Percentiles rank a stretch among this genome's conserved stretches.
Conservation (phyloP, 1,140 invertebrate genomes). For the Dinothrombium tinctorium region DNA sequence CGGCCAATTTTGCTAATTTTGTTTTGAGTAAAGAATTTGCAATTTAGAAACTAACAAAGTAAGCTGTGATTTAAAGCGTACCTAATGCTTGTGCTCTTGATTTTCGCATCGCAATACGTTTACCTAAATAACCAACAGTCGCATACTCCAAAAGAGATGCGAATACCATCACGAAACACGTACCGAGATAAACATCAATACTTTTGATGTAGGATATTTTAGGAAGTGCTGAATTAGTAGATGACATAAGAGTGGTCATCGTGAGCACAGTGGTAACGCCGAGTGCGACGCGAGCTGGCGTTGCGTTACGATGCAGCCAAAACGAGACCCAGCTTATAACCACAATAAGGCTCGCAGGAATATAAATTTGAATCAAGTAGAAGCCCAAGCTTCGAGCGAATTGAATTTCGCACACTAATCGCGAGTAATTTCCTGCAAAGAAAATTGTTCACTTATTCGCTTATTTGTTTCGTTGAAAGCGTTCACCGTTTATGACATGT, state of each 20-base stretch:
- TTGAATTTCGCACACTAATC: conserved; percentile 88
- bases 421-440: conserved; percentile 74
- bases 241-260: conserved; percentile 28
- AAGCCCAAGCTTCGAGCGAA: conserved; percentile 95
- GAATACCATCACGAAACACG: conserved; percentile 22
- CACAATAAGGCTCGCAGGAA: conserved; percentile 91
- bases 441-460: too few relatives aligned
- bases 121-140: conserved; percentile 79
- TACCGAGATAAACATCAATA: conserved; percentile 80
- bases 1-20: too few relatives aligned
- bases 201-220: conserved; percentile 27
- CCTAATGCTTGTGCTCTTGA: too few relatives aligned
- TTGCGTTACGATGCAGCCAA: conserved; percentile 82
- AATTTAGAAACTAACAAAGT: too few relatives aligned
- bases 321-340: conserved; percentile 97
- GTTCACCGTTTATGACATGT: too few relatives aligned
- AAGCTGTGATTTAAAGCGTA: too few relatives aligned
- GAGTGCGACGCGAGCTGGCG: conserved; percentile 79
- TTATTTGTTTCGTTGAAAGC: too few relatives aligned
- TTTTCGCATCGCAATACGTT: conserved; percentile 79
- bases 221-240: conserved; percentile 26
- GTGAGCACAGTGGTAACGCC: conserved; percentile 37
- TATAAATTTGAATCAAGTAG: conserved; percentile 98
- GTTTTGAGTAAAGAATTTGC: too few relatives aligned
- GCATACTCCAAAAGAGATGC: conserved; percentile 38